Conservation (phyloP, 2,888 invertebrate species). For the Xestia sexstrigata region DNA sequence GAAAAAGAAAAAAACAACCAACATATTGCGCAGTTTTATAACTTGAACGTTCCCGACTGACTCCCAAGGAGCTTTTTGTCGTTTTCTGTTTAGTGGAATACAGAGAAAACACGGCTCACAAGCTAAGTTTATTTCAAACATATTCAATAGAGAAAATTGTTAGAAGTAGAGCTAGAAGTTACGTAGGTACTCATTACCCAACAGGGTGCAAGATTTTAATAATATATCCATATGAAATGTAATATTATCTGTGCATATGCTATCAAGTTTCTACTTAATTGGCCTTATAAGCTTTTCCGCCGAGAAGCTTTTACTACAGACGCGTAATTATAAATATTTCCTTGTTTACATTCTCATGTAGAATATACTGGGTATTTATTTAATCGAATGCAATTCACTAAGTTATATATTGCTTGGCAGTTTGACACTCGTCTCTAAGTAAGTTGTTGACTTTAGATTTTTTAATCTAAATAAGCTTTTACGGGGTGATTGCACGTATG, state of each 20-base stretch:
- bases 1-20: background rate
- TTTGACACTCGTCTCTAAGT: background rate
- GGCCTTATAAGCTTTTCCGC: conserved; percentile 13
- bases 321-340: conserved; percentile 31
- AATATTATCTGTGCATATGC: background rate
- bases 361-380: background rate
- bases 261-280: conserved; percentile 35
- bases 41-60: background rate
- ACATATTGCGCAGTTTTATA: background rate
- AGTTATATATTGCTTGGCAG: background rate
- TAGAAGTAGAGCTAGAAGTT: background rate
- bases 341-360: conserved; percentile 6
- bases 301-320: conserved; percentile 25
- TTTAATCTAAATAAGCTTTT: conserved; percentile 35
- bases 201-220: conserved; percentile 26
- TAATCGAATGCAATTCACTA: conserved; percentile 16
- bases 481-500: conserved; percentile 16
- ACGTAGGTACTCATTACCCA: background rate
- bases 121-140: conserved; percentile 7
- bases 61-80: background rate
- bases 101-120: background rate
- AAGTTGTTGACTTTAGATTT: conserved; percentile 3
- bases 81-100: background rate
- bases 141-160: conserved; percentile 3
- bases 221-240: conserved; percentile 4